These are phyloP conservation scores for Eurytoma adleriae DNA, from an alignment of 2,888 invertebrate species.

Conservation along the genomic window DNA sequence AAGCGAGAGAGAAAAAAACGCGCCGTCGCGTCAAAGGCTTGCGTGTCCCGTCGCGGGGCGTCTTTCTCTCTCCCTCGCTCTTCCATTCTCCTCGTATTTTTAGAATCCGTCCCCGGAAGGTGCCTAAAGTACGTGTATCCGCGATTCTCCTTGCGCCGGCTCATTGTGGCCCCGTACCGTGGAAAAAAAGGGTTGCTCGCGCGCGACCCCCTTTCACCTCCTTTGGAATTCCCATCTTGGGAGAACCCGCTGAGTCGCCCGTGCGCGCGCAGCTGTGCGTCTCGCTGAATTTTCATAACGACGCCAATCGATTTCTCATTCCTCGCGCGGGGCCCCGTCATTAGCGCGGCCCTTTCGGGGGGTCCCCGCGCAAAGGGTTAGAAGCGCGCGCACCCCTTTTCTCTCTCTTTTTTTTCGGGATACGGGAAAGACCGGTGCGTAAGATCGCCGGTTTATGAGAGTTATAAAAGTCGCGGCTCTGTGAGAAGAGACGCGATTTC, in stretches of 20 bases:
- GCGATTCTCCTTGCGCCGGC: constrained; percentile 31
- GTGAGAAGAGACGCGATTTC: not conserved
- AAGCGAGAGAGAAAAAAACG: not conserved
- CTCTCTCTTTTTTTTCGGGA: not conserved
- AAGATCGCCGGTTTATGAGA: constrained; percentile 38
- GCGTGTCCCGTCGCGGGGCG: constrained; percentile 7
- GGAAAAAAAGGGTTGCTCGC: constrained; percentile 48
- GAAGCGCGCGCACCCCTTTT: not conserved
- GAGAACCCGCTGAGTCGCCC: constrained; percentile 40
- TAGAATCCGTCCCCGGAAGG: constrained; percentile 48
- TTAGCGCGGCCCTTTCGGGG: constrained; percentile 23
- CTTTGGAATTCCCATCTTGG: not conserved
- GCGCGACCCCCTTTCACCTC: not conserved
- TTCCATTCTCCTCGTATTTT: constrained; percentile 36
- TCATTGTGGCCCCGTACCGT: constrained; percentile 22
- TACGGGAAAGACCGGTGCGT: constrained; percentile 4
- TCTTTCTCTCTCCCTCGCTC: not conserved
- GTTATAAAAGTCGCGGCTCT: constrained; percentile 45
- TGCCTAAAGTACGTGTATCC: constrained; percentile 22
- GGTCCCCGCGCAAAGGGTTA: constrained; percentile 9
- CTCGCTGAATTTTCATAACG: constrained; percentile 57
- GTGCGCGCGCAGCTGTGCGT: constrained; percentile 48
- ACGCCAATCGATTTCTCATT: constrained; percentile 55
- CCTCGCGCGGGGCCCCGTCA: constrained; percentile 9
- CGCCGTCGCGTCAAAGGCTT: constrained; percentile 36